Conservation (phyloP, 2,888 invertebrate species). For the Linyphia triangularis region DNA sequence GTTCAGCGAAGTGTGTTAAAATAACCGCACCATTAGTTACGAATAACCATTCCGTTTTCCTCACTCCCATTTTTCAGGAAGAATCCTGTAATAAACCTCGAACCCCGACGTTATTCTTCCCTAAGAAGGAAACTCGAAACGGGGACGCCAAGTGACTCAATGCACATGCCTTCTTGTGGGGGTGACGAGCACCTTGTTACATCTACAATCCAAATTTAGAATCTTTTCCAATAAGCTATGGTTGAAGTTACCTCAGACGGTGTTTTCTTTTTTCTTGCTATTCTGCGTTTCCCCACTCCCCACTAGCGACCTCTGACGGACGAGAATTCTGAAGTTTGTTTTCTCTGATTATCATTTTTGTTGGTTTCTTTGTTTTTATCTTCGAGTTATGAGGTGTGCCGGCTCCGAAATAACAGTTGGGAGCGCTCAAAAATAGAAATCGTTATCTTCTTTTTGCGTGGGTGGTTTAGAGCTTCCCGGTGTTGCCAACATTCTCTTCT, state of each 20-base stretch:
- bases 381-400: slow-evolving; percentile 38
- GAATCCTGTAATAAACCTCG: slow-evolving; percentile 18
- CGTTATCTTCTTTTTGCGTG: slow-evolving; percentile 22
- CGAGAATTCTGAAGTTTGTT: slow-evolving; percentile 39
- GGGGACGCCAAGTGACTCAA: slow-evolving; percentile 35
- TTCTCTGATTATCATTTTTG: not conserved
- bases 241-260: slow-evolving; percentile 9
- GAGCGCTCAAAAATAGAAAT: not conserved
- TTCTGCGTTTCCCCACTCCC: slow-evolving; percentile 11
- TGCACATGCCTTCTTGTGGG: slow-evolving; percentile 39
- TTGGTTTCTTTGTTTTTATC: not conserved
- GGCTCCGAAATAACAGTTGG: slow-evolving; percentile 21
- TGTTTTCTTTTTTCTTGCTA: not conserved
- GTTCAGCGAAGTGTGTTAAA: not conserved
- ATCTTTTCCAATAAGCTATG: slow-evolving; percentile 31
- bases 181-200: not conserved
- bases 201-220: slow-evolving; percentile 58
- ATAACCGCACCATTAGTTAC: not conserved
- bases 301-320: not conserved
- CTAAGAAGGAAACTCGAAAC: slow-evolving; percentile 33
- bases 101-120: not conserved
- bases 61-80: slow-evolving; percentile 1
- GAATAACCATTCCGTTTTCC: not conserved
- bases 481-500: not conserved
- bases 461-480: slow-evolving; percentile 16